Evolutionary conservation across 2,888 invertebrate species (phyloP).

Genomic region (Drosophila mettleri): DNA sequence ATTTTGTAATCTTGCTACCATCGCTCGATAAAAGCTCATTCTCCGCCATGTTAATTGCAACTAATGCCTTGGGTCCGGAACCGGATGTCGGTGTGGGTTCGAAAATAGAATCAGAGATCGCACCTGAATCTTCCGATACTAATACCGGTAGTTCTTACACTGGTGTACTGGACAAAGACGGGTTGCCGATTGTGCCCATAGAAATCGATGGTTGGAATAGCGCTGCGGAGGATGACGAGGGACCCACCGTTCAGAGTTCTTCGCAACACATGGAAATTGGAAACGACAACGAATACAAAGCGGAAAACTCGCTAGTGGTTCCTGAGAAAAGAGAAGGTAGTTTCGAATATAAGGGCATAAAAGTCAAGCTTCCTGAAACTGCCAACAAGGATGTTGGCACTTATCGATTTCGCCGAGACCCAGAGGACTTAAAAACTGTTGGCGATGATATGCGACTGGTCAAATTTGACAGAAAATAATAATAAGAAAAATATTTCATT

Average conservation of each 20-base stretch:
- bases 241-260: constrained; percentile 47
- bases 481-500: background rate
- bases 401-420: constrained; percentile 68
- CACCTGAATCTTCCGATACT: background rate
- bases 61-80: background rate
- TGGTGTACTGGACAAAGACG: constrained; percentile 43
- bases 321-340: constrained; percentile 59
- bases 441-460: constrained; percentile 65
- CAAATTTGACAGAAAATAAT: constrained; percentile 53
- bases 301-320: constrained; percentile 44
- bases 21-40: constrained; percentile 2
- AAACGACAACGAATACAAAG: constrained; percentile 59
- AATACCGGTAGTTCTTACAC: background rate
- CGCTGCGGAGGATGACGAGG: constrained; percentile 13
- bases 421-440: constrained; percentile 47
- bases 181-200: constrained; percentile 58
- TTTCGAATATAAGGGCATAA: constrained; percentile 66
- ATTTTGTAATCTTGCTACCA: constrained; percentile 48
- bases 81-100: background rate
- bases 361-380: constrained; percentile 54
- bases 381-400: constrained; percentile 58
- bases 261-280: constrained; percentile 53
- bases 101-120: background rate
- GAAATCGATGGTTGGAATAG: constrained; percentile 69
- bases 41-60: background rate